Evolutionary conservation across 2,797 vertebrate species (phyloP).

Genomic region (Gymnothorax javanicus): DNA sequence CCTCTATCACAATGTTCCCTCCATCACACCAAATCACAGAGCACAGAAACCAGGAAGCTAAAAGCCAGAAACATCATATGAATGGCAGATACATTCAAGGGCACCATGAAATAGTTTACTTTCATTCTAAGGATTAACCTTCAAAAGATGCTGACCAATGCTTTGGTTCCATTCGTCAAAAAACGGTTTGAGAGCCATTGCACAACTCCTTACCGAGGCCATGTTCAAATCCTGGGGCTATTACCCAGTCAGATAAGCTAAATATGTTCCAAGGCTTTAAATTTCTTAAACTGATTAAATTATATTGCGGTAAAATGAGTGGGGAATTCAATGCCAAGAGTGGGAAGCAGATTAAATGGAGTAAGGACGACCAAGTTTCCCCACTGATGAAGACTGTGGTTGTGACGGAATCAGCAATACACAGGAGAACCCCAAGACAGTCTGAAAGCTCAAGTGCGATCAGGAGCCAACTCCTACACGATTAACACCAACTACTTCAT

Average conservation of each 20-base stretch:
- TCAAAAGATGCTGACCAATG: too few relatives aligned
- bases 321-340: neutral
- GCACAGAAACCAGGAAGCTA: too few relatives aligned
- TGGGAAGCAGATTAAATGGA: neutral
- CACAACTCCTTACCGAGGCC: neutral
- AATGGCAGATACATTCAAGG: neutral
- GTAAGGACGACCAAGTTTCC: too few relatives aligned
- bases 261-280: neutral
- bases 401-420: neutral
- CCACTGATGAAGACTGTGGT: too few relatives aligned
- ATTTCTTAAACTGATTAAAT: neutral
- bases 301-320: neutral
- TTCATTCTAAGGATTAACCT: too few relatives aligned
- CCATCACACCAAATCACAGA: neutral
- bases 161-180: too few relatives aligned
- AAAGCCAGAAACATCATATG: neutral
- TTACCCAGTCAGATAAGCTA: neutral
- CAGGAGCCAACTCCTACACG: neutral
- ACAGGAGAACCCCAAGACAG: neutral
- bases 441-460: neutral
- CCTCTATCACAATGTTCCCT: neutral
- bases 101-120: too few relatives aligned
- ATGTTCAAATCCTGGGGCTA: neutral
- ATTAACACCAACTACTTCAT: neutral
- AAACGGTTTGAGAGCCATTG: too few relatives aligned